Conservation (phyloP, 92 coral and sea anemone genomes). For the Epizoanthus scotinus region DNA sequence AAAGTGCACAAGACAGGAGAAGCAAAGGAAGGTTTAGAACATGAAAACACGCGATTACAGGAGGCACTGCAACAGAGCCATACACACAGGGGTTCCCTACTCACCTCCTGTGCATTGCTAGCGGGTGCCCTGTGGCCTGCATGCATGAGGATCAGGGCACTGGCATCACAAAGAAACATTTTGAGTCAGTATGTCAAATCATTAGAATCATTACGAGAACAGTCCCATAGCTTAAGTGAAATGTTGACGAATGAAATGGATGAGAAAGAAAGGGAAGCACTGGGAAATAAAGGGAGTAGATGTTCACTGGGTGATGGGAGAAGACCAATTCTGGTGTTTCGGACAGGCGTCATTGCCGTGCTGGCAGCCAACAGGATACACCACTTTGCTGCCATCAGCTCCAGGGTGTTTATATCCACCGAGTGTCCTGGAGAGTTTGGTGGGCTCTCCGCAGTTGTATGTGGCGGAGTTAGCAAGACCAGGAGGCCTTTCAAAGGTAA, state of each 20-base stretch:
- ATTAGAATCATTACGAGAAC: slow-evolving; percentile 73
- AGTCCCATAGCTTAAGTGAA: slow-evolving; percentile 80
- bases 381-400: slow-evolving; percentile 67
- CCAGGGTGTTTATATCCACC: slow-evolving; percentile 72
- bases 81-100: slow-evolving; percentile 66
- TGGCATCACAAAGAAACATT: slow-evolving; percentile 80
- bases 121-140: slow-evolving; percentile 99
- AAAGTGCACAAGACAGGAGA: slow-evolving; percentile 87
- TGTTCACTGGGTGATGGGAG: slow-evolving; percentile 62
- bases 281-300: slow-evolving; percentile 28
- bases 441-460: slow-evolving; percentile 76
- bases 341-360: slow-evolving; percentile 85
- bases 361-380: slow-evolving; percentile 88
- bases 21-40: slow-evolving; percentile 84
- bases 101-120: slow-evolving; percentile 84
- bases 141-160: slow-evolving; percentile 74
- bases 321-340: slow-evolving; percentile 77
- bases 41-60: slow-evolving; percentile 77
- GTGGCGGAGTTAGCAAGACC: slow-evolving; percentile 60
- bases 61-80: slow-evolving; percentile 77
- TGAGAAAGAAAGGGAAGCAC: slow-evolving; percentile 55
- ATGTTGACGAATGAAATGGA: slow-evolving; percentile 88
- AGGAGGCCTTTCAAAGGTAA: slow-evolving; percentile 77
- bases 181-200: slow-evolving; percentile 71
- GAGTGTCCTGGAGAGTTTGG: slow-evolving; percentile 91